Evolutionary conservation across 2,888 invertebrate species (phyloP).

Genomic region (Formica aserva): DNA sequence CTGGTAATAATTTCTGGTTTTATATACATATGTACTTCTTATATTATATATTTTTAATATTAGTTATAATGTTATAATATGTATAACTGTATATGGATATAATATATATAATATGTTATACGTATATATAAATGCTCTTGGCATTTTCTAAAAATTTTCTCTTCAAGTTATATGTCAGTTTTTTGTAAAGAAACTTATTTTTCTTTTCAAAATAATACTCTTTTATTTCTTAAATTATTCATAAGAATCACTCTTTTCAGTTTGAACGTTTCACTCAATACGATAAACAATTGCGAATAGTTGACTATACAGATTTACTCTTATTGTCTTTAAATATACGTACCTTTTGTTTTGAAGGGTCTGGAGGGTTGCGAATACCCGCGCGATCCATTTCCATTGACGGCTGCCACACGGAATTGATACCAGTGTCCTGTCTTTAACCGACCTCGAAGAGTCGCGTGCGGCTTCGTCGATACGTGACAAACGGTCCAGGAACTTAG

Average conservation of each 20-base stretch:
- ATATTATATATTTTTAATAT: constrained; percentile 60
- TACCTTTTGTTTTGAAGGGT: constrained; percentile 87
- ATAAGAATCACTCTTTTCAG: background rate
- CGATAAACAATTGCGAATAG: background rate
- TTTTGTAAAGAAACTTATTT: background rate
- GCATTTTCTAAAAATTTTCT: background rate
- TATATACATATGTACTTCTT: constrained; percentile 64
- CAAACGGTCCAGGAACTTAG: constrained; percentile 90
- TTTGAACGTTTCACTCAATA: background rate
- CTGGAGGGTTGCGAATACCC: constrained; percentile 90
- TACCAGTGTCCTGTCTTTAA: constrained; percentile 92
- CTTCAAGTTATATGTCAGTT: no score
- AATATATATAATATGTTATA: background rate
- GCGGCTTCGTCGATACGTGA: constrained; percentile 85
- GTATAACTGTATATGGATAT: background rate
- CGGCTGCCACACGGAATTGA: constrained; percentile 92
- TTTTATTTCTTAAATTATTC: background rate
- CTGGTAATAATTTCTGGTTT: background rate
- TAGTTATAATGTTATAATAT: background rate
- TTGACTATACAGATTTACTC: background rate
- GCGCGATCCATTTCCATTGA: constrained; percentile 90
- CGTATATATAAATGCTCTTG: background rate
- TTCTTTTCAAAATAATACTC: background rate
- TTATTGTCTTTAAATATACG: background rate
- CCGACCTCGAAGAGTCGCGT: constrained; percentile 87